A percentile compares a stretch with the other conserved stretches of the same genome.
Evolutionary conservation across 1,140 invertebrate genomes (phyloP).

Genomic region (Dreissena polymorpha): DNA sequence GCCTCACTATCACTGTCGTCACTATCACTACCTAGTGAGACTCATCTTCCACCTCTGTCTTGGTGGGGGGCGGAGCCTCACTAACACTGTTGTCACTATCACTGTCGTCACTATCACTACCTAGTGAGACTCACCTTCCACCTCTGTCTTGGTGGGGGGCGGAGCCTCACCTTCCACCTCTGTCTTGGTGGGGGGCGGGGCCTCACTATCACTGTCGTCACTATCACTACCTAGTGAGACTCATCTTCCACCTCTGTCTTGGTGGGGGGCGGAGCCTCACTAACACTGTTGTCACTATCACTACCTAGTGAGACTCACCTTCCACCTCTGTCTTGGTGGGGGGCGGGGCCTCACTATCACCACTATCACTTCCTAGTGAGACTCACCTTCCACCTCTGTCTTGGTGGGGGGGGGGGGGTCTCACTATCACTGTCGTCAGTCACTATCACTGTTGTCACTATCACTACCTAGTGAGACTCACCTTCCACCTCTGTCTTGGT

Average conservation of each 20-base stretch:
- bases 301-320: constrained; percentile 25
- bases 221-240: constrained; percentile 60
- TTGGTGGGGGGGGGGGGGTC: constrained; percentile 25
- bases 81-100: constrained; percentile 66
- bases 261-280: constrained; percentile 44
- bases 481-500: background rate
- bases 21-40: constrained; percentile 60
- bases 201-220: constrained; percentile 64
- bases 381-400: background rate
- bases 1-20: constrained; percentile 64
- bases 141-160: background rate
- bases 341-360: constrained; percentile 58
- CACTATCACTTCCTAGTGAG: constrained; percentile 63
- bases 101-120: too few species aligned
- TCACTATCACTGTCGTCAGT: constrained; percentile 65
- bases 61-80: constrained; percentile 40
- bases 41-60: background rate
- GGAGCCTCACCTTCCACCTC: constrained; percentile 43
- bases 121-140: background rate
- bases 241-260: background rate
- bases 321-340: background rate
- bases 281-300: constrained; percentile 65
- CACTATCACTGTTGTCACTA: constrained; percentile 65
- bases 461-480: too few species aligned
- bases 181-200: constrained; percentile 15